These are phyloP conservation scores for Subanguina moxae DNA, from an alignment of 1,140 invertebrate genomes.

Conservation along the genomic window DNA sequence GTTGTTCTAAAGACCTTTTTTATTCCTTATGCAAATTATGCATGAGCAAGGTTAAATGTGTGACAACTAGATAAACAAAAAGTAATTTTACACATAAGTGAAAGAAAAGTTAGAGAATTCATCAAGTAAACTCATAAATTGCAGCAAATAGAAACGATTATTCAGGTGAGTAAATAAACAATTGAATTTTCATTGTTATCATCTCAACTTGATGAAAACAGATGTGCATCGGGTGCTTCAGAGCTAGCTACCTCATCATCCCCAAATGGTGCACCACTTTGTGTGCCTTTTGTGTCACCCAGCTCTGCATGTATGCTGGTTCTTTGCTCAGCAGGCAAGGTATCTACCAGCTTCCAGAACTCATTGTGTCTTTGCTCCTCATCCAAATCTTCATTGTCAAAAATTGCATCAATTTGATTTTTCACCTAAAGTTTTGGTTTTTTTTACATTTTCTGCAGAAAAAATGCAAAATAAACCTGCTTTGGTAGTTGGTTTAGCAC, in stretches of 20 bases:
- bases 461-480: slow-evolving; percentile 13
- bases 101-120: too few relatives aligned
- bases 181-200: neutral
- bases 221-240: too few relatives aligned
- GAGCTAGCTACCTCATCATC: too few relatives aligned
- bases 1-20: too few relatives aligned
- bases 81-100: too few relatives aligned
- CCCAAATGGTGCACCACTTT: neutral
- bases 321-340: slow-evolving; percentile 18
- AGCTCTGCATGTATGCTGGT: slow-evolving; percentile 7
- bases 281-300: neutral
- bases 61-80: too few relatives aligned
- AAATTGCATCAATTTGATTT: slow-evolving; percentile 23
- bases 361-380: slow-evolving; percentile 23
- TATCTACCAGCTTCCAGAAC: slow-evolving; percentile 28
- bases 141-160: too few relatives aligned
- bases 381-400: slow-evolving; percentile 25
- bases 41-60: too few relatives aligned
- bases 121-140: too few relatives aligned
- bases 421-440: slow-evolving; percentile 19
- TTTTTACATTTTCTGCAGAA: slow-evolving; percentile 9
- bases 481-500: slow-evolving; percentile 16
- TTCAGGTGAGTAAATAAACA: too few relatives aligned
- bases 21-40: too few relatives aligned
- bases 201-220: too few relatives aligned